Conservation (phyloP, 1,140 invertebrate species). For the Gyrodactylus salaris region DNA sequence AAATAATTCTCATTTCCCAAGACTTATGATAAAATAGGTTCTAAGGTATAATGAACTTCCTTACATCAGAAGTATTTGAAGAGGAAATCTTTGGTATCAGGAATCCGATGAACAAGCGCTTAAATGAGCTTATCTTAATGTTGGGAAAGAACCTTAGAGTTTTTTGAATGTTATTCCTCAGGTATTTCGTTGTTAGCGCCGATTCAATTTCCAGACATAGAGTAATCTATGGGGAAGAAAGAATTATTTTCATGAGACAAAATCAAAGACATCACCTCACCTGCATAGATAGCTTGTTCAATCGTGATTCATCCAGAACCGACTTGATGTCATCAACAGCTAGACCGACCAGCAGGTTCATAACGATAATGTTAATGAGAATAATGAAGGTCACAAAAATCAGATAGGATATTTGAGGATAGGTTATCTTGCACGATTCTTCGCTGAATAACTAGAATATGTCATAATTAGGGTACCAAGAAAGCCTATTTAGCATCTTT, state of each 20-base stretch:
- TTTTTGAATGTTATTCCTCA: not conserved
- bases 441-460: too few species aligned
- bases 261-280: conserved; percentile 13
- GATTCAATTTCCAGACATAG: not conserved
- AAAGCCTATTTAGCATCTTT: too few species aligned
- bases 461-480: too few species aligned
- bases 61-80: too few species aligned
- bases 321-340: conserved; percentile 23
- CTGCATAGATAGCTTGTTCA: conserved; percentile 25
- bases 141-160: not conserved
- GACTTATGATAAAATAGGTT: too few species aligned
- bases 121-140: not conserved
- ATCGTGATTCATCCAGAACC: conserved; percentile 22
- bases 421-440: too few species aligned
- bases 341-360: conserved; percentile 23
- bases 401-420: conserved; percentile 13
- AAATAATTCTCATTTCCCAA: too few species aligned
- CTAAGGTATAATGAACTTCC: too few species aligned
- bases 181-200: not conserved
- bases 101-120: too few species aligned
- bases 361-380: conserved; percentile 21
- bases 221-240: too few species aligned
- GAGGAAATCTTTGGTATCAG: too few species aligned
- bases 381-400: conserved; percentile 19
- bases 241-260: not conserved